These are phyloP conservation scores for Cynoglossus semilaevis DNA, from an alignment of 2,113 vertebrate species.

Conservation along the genomic window DNA sequence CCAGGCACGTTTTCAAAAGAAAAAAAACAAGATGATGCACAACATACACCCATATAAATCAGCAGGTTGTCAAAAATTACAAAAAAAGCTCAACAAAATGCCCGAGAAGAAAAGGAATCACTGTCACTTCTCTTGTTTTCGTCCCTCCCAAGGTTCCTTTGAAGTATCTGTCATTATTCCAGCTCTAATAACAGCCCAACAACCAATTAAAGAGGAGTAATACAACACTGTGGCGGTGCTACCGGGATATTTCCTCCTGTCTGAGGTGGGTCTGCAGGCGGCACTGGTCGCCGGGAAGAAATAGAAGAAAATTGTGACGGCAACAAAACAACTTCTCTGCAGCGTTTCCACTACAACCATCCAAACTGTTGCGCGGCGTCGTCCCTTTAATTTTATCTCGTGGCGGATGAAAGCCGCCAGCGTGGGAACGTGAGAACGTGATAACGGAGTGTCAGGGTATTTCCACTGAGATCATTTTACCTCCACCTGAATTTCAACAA, in stretches of 20 bases:
- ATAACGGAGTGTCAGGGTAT: conserved; percentile 15
- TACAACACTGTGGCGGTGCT: conserved; percentile 5
- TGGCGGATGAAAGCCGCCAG: conserved; percentile 10
- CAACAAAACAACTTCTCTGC: conserved; percentile 14
- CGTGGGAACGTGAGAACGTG: conserved; percentile 23
- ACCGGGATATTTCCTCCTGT: conserved; percentile 1
- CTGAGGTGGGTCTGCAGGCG: conserved; percentile 13
- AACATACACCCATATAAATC: conserved; percentile 19
- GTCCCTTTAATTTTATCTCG: conserved; percentile 14
- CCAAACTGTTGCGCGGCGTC: conserved; percentile 8
- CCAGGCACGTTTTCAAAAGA: conserved; percentile 35
- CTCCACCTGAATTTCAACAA: conserved; percentile 12
- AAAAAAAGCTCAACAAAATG: conserved; percentile 35
- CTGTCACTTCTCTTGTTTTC: conserved; percentile 49
- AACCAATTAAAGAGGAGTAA: conserved; percentile 64
- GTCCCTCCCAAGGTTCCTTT: conserved; percentile 34
- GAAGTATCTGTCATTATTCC: conserved; percentile 61
- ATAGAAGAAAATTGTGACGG: conserved; percentile 23
- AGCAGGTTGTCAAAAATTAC: conserved; percentile 34
- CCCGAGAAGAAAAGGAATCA: conserved; percentile 45
- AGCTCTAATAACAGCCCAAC: conserved; percentile 54
- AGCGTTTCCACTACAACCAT: conserved; percentile 11
- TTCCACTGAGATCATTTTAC: conserved; percentile 13
- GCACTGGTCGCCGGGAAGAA: conserved; percentile 22
- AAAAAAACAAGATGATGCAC: conserved; percentile 9